Evolutionary conservation across 2,888 invertebrate species (phyloP), one percentile per base, ranked within the genome.

Genomic region (Drosophila neutralis): DNA sequence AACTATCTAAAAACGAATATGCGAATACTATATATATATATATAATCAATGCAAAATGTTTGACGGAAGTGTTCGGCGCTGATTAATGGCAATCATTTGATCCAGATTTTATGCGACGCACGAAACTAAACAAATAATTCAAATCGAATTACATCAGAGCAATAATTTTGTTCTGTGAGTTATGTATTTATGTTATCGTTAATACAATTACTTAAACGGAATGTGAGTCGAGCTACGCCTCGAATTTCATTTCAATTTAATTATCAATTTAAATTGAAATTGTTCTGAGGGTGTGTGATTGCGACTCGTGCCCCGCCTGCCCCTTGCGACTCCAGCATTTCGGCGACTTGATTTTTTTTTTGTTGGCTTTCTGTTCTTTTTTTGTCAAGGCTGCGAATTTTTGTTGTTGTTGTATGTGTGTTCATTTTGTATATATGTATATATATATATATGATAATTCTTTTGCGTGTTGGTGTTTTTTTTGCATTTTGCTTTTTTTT

Each of bases 261-360:
- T 83, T 81, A 83, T 83, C 67, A 76, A 80, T 82, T 82, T 80
- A 68, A 69, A 81, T 81, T 83, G 57, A 83, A 79, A 74, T 79
- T 69, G 61, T 61, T 72, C 62, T 62, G 42, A 60, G 54, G 68
- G 70, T 52, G 21, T 52, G 31, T 4, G 31, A 52, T 52, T 31
- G n/a, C 51, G 4, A 70, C 40, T 70, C 58, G 54, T 36, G 36
- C 18, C 11, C 13, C 27, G 40, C 45, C 58, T 21, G n/a, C 29
- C 36, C 7, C 51, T 31, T 36, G 18, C 29, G 35, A 3, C 27
- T 27, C 2, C 13, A 13, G 5, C 29, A 29, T 27, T 38, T 15
- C 8, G 31, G 5, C 60, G 59, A 57, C 57, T 64, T 49, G 49
- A 74, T 51, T 61, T 53, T 57, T 60, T 63, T 62, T 24, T 15